These are phyloP conservation scores for Pecten maximus DNA, from an alignment of 2,888 invertebrate species.

Conservation along the genomic window DNA sequence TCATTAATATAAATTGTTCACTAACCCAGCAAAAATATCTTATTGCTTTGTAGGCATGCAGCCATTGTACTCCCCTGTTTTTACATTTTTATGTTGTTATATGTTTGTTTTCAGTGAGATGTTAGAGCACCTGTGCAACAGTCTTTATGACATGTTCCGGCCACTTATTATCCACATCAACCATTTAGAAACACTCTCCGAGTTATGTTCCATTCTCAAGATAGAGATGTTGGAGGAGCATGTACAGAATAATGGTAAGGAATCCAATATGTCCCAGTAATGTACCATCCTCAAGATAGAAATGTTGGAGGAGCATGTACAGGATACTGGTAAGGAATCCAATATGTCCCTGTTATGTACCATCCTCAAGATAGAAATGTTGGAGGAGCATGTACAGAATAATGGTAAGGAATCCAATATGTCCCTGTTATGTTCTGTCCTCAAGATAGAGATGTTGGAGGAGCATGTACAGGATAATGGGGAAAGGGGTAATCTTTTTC, in stretches of 20 bases:
- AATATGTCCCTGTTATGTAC: conserved; percentile 93
- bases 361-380: conserved; percentile 89
- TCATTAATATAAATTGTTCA: too few relatives aligned
- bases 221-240: conserved; percentile 94
- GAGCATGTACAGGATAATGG: conserved; percentile 93
- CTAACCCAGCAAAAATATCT: too few relatives aligned
- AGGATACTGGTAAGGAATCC: conserved; percentile 88
- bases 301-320: conserved; percentile 95
- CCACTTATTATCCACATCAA: conserved; percentile 98
- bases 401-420: conserved; percentile 86
- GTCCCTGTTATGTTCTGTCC: conserved; percentile 96
- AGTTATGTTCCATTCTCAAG: conserved; percentile 92
- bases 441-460: conserved; percentile 89
- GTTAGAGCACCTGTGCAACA: conserved; percentile 92
- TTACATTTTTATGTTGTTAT: background rate
- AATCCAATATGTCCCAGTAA: conserved; percentile 88
- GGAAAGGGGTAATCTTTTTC: too few relatives aligned
- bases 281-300: conserved; percentile 90
- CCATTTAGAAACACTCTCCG: conserved; percentile 97
- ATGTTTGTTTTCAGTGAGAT: conserved; percentile 84
- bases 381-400: conserved; percentile 94
- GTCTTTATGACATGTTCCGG: conserved; percentile 94
- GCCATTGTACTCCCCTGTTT: background rate
- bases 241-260: conserved; percentile 90
- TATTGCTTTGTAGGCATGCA: too few relatives aligned